Base-by-base conservation (phyloP, 2,113 vertebrate genomes). In the Gobius niger region DNA sequence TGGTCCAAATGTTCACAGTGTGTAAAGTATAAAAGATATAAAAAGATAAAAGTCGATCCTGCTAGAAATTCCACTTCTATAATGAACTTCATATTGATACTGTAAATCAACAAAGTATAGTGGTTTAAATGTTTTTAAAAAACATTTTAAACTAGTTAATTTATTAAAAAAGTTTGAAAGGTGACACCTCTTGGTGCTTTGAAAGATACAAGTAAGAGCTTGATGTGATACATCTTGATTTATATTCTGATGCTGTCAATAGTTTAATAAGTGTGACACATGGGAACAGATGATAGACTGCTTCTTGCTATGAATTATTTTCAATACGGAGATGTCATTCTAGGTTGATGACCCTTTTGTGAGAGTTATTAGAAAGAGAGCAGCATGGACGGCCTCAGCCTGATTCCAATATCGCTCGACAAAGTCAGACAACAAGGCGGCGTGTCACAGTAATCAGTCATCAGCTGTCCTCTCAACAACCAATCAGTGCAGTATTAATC, bases 401-500 rank as follows among this genome's bases (percentile, higher is more conserved):
- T 79, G 61, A 76, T 85, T 88, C 76, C 68, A 73, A 64, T 72
- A 68, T 77, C 74, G 67, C 60, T 69, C 73, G 41, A 76, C 82
- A 80, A 88, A 87, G 82, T 82, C 75, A 87, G 78, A 87, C 83
- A 86, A 71, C 78, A 75, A 72, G 68, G 44, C 42, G 7, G 40
- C 67, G 70, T 74, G 78, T 84, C 72, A 64, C 51, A 87, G 76
- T 73, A 65, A 86, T 89, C 86, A 88, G 78, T 90, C 81, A 90
- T 70, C 75, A 76, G 76, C 73, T 68, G 83, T 80, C 68, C 70
- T 70, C 67, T 85, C 72, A 77, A 62, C 63, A 77, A 63, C 82
- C 82, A 89, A 85, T 89, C 81, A 83, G 73, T 69, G 82, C 70
- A 63, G 70, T 83, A 87, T 90, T 89, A 84, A 88, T 89, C 85